Percentiles rank a stretch among this genome's conserved stretches.
Evolutionary conservation across 2,113 vertebrate genomes (phyloP).

Genomic region (Leucosticte australis): DNA sequence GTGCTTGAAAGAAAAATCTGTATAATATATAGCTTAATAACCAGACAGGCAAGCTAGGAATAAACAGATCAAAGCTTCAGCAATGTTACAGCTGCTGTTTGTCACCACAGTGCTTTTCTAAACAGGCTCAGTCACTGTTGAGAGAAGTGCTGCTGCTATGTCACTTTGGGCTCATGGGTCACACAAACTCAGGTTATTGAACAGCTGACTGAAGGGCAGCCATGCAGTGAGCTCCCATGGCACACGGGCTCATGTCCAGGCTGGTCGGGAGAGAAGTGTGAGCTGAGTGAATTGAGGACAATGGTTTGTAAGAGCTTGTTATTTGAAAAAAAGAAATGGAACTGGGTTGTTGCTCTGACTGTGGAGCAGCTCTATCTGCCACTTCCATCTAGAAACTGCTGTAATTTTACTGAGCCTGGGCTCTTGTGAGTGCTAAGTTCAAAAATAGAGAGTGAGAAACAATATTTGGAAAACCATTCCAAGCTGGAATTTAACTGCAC

Average conservation of each 20-base stretch:
- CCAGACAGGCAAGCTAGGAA: slow-evolving; percentile 34
- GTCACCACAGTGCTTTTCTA: background rate
- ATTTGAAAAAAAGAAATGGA: background rate
- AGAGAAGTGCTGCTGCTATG: background rate
- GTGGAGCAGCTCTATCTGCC: background rate
- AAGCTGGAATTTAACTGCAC: background rate
- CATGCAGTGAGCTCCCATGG: background rate
- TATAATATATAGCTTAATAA: slow-evolving; percentile 55
- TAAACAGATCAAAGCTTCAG: slow-evolving; percentile 42
- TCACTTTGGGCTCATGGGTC: slow-evolving; percentile 53
- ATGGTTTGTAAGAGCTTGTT: background rate
- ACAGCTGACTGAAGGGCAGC: slow-evolving; percentile 22
- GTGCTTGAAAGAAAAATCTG: slow-evolving; percentile 62
- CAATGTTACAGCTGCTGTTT: slow-evolving; percentile 31
- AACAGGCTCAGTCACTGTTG: background rate
- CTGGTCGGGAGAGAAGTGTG: slow-evolving; percentile 17
- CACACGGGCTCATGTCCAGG: background rate
- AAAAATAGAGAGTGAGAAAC: background rate
- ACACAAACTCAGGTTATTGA: slow-evolving; percentile 38
- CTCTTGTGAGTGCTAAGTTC: background rate
- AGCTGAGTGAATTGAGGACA: slow-evolving; percentile 31
- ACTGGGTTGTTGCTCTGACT: background rate
- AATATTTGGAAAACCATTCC: background rate
- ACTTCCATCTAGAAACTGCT: background rate
- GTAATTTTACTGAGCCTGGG: background rate